phyloP scores from a whole-genome alignment of 2,888 invertebrate genomes.

The Lordiphosa fenestrarum region DNA sequence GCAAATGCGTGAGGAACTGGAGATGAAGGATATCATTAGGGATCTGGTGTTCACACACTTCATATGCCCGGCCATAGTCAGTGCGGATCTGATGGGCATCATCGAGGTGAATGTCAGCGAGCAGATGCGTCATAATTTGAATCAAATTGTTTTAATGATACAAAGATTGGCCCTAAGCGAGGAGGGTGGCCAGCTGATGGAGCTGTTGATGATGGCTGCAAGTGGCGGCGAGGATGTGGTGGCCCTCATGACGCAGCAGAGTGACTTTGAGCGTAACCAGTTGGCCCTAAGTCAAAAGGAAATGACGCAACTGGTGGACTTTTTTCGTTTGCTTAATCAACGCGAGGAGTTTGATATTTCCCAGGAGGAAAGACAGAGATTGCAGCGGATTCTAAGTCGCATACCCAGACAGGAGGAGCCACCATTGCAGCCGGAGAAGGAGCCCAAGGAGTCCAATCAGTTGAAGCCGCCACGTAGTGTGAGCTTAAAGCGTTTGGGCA shows the following conservation, averaged over 20 bases:
- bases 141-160: constrained; percentile 95
- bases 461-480: constrained; percentile 46
- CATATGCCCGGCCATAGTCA: constrained; percentile 97
- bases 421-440: neutral
- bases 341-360: constrained; percentile 75
- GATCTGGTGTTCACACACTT: constrained; percentile 96
- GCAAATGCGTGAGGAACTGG: constrained; percentile 81
- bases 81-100: constrained; percentile 97
- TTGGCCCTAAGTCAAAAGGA: constrained; percentile 86
- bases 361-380: constrained; percentile 80
- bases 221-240: constrained; percentile 78
- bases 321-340: constrained; percentile 81
- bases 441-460: constrained; percentile 24
- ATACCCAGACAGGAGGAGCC: constrained; percentile 73
- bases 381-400: constrained; percentile 81
- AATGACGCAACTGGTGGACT: constrained; percentile 83
- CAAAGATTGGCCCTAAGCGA: constrained; percentile 94
- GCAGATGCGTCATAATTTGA: constrained; percentile 93
- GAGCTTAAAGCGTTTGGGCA: constrained; percentile 77
- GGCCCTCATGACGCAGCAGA: constrained; percentile 80
- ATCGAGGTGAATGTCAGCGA: constrained; percentile 95
- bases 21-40: constrained; percentile 87
- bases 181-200: constrained; percentile 88
- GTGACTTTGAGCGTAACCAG: constrained; percentile 84
- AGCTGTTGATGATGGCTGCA: constrained; percentile 83